Evolutionary conservation across 2,113 vertebrate species (phyloP).

Genomic region (Apteryx owenii): DNA sequence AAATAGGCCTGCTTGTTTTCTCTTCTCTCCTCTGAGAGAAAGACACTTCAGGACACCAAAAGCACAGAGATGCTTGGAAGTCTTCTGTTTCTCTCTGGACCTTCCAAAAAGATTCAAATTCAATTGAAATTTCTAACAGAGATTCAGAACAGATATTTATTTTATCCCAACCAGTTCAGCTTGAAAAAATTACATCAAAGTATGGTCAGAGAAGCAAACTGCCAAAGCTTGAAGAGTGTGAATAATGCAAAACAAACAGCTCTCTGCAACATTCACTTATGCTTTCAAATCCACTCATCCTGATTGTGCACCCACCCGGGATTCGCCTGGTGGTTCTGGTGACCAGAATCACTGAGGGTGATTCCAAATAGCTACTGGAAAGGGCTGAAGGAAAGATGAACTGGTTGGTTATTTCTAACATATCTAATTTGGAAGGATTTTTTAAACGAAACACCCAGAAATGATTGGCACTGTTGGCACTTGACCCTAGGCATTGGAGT

Average conservation of each 20-base stretch:
- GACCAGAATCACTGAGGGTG: background rate
- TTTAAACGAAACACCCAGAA: background rate
- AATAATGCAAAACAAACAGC: slow-evolving; percentile 28
- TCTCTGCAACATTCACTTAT: background rate
- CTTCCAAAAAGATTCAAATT: slow-evolving; percentile 56
- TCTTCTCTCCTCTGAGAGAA: background rate
- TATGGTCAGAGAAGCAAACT: background rate
- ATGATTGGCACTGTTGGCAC: background rate
- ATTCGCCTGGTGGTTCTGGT: background rate
- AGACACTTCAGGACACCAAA: slow-evolving; percentile 46
- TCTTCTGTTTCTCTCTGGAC: background rate
- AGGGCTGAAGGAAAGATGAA: background rate
- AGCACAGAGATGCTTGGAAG: slow-evolving; percentile 31
- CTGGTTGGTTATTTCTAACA: background rate
- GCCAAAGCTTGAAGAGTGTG: slow-evolving; percentile 43
- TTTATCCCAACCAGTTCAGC: slow-evolving; percentile 41
- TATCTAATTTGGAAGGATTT: background rate
- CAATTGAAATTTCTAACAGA: slow-evolving; percentile 38
- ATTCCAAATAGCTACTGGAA: too few species aligned
- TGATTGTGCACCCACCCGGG: background rate
- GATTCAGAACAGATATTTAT: slow-evolving; percentile 54
- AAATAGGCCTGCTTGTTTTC: slow-evolving; percentile 46
- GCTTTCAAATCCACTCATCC: background rate
- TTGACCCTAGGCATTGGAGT: background rate
- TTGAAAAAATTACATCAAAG: slow-evolving; percentile 31